Percentiles rank a stretch among this genome's conserved stretches.
Evolutionary conservation across 1,140 invertebrate species (phyloP).

Genomic region (Pogonus chalceus): DNA sequence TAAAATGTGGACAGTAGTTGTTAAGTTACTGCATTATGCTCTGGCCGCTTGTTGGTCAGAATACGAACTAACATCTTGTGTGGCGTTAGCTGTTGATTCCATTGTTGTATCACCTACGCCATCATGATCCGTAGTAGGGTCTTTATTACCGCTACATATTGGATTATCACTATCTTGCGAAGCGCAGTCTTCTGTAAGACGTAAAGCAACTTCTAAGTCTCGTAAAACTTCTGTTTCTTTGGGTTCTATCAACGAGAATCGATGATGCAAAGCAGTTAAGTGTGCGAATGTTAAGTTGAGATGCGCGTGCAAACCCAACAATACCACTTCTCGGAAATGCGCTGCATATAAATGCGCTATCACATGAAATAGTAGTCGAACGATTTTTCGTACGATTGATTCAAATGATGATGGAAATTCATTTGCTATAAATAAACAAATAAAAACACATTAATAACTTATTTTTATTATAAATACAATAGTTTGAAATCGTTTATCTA

Average conservation of each 20-base stretch:
- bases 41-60: conserved; percentile 6
- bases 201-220: conserved; percentile 68
- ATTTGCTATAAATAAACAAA: too few species aligned
- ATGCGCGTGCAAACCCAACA: conserved; percentile 86
- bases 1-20: too few species aligned
- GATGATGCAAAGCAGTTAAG: conserved; percentile 78
- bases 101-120: conserved; percentile 4
- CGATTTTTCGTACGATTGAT: conserved; percentile 89
- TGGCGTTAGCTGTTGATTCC: neutral
- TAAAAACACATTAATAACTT: too few species aligned
- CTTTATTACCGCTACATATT: neutral
- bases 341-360: conserved; percentile 95
- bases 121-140: neutral
- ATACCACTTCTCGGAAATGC: conserved; percentile 91
- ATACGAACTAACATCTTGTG: too few species aligned
- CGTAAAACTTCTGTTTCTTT: conserved; percentile 92
- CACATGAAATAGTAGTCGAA: conserved; percentile 93
- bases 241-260: conserved; percentile 87
- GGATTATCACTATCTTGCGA: conserved; percentile 10
- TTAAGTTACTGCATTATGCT: neutral
- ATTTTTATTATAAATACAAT: too few species aligned
- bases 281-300: conserved; percentile 95
- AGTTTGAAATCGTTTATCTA: too few species aligned
- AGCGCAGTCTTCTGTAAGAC: conserved; percentile 41
- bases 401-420: conserved; percentile 93